Evolutionary conservation across 2,113 vertebrate genomes (phyloP), one percentile per base, ranked within the genome.

Genomic region (Atractosteus spatula): DNA sequence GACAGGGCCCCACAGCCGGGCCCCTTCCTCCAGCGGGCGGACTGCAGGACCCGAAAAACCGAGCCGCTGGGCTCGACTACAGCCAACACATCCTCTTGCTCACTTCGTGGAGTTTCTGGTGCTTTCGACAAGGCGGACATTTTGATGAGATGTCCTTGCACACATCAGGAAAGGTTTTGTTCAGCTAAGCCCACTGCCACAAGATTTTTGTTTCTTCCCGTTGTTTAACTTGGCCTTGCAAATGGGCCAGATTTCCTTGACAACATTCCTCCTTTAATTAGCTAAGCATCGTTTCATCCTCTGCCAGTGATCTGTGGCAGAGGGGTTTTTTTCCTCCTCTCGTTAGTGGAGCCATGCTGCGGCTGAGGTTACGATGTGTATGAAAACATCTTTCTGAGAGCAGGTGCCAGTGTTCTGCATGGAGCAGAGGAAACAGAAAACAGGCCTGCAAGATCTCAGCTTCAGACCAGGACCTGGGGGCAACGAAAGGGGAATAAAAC

Each of bases 231-330:
- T 55, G 62, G 62, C 41, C 12, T 7, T 5, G 55, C n/a, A 7
- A n/a, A 54, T 57, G 55, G 55, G n/a, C 10, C 42, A 13, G 63
- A 57, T 55, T 43, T 72, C 55, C 55, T 72, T 56, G 5, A 3
- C 41, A 42, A 13, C 41, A 14, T 43, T 13, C 5, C 56, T 65
- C 45, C 44, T 51, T 65, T 12, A 44, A 66, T 66, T 10, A 29
- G 66, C 51, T 55, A 56, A 5, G 45, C 41, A 55, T 57, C 41
- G 56, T 71, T 63, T 62, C 59, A 63, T 71, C 61, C 70, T 47
- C 29, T 42, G 12, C 70, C 70, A 71, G 62, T 64, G 29, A 29
- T 8, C 16, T 8, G 29, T 16, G 44, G 44, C 17, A 41, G 16
- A 12, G 6, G 29, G 45, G 3, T n/a, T 71, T 71, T 71, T 63